Conservation (phyloP, 37 sponge, comb jelly and placozoan species). For the Aplysina aerophoba region DNA sequence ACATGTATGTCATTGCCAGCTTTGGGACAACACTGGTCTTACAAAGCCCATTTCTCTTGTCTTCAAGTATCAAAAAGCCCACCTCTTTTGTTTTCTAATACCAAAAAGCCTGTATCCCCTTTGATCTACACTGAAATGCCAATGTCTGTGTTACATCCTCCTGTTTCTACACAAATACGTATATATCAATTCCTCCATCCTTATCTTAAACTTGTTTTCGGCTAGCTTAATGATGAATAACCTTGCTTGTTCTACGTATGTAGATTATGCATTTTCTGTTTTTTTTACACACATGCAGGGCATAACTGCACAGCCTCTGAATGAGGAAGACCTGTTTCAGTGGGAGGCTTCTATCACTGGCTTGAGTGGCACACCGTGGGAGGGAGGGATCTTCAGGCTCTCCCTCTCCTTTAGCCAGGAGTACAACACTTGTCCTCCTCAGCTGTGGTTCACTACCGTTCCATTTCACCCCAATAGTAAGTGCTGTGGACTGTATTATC, state of each 20-base stretch:
- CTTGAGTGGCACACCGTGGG: slow-evolving; percentile 71
- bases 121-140: no score
- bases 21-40: no score
- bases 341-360: slow-evolving; percentile 74
- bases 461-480: slow-evolving; percentile 92
- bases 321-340: slow-evolving; percentile 49
- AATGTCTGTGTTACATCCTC: no score
- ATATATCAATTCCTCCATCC: not conserved
- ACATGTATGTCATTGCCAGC: no score
- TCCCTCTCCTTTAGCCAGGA: slow-evolving; percentile 53
- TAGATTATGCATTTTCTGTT: no score
- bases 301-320: slow-evolving; percentile 49
- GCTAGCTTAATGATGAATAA: no score
- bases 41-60: no score
- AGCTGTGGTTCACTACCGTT: slow-evolving; percentile 78
- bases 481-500: not conserved
- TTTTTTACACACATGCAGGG: slow-evolving; percentile 50
- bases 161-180: not conserved
- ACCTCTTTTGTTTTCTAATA: no score
- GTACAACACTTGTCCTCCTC: slow-evolving; percentile 76
- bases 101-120: not conserved
- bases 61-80: no score
- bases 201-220: no score
- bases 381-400: slow-evolving; percentile 80
- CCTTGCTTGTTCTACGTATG: no score